Evolutionary conservation across 2,797 vertebrate genomes (phyloP).

Genomic region (Amphiprion clarkii): DNA sequence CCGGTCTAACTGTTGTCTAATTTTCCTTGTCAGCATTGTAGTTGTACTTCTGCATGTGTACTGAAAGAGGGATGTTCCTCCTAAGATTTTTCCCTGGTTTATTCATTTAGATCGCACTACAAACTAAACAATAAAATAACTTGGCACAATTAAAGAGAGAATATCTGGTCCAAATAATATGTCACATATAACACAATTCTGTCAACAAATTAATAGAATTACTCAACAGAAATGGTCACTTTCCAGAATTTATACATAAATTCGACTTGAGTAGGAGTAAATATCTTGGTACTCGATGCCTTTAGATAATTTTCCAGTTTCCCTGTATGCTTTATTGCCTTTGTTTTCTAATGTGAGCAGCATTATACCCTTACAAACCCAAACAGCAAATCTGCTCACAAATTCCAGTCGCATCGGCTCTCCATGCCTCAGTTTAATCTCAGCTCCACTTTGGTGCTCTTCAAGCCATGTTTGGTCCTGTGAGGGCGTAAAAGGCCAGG

Average conservation of each 20-base stretch:
- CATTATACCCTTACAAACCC: background rate
- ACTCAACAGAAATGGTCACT: background rate
- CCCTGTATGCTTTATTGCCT: background rate
- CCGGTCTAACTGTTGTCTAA: background rate
- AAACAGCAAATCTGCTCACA: slow-evolving; percentile 14
- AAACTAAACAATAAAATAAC: background rate
- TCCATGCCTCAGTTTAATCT: slow-evolving; percentile 40
- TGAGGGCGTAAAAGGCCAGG: slow-evolving; percentile 59
- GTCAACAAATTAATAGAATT: too few species aligned
- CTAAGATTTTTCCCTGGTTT: background rate
- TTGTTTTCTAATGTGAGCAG: background rate
- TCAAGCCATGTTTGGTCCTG: slow-evolving; percentile 42
- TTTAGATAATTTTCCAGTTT: background rate
- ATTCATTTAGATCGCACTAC: background rate
- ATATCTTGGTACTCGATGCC: background rate
- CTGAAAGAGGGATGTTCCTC: background rate
- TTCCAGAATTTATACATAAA: background rate
- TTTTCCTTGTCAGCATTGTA: background rate
- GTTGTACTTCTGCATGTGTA: background rate
- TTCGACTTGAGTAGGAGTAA: too few species aligned
- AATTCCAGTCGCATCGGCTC: slow-evolving; percentile 12
- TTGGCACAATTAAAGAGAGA: too few species aligned
- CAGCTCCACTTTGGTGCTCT: slow-evolving; percentile 33
- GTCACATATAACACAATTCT: background rate
- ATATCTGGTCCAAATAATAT: too few species aligned